Base-by-base conservation (phyloP, 1,140 invertebrate species). In the Drosophila virilis region DNA sequence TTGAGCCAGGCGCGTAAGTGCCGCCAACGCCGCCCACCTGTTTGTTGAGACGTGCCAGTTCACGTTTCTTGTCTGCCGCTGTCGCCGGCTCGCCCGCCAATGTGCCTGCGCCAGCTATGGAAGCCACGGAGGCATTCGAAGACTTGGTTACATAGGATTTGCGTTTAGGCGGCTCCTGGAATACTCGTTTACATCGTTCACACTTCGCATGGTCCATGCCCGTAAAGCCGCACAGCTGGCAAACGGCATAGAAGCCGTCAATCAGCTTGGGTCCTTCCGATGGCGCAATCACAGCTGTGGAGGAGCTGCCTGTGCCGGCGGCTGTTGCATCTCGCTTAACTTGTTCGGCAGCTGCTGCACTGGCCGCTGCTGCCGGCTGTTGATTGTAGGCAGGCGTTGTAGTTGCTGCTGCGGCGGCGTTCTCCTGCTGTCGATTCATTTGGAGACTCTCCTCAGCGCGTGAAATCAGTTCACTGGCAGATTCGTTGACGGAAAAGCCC, bases 151-250 rank as follows among this genome's bases (percentile, higher is more conserved):
- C 74, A 92, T 93, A 92, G 54, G 94, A 93, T 75, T 94, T 93
- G 62, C 93, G 93, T 84, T 94, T 94, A 12, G 94, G 94, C 50
- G 94, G 93, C 71, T 94, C 94, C 12, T 93, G 93, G 66, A 94
- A 94, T 68, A 94, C 93, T 77, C 94, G 89, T 82, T 93, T 94
- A 91, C 94, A 94, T 84, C 96, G 93, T 89, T 95, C 93, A 91
- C 96, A 97, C 50, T 93, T 94, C 82, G 94, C 95, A 88, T 96
- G 96, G 89, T 96, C 95, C 77, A 93, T 93, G 12, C 95, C 95
- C 48, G 94, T 94, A 75, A 95, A 95, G 17, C 96, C 96, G 81
- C 96, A 97, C 65, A 93, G 93, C 57, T 94, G 94, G 91, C 96
- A 97, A 1, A 96, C 93, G 15, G 96, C 96, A 52, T 95, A 92